Base-by-base conservation (phyloP, 2,113 vertebrate genomes). In the Panthera leo region DNA sequence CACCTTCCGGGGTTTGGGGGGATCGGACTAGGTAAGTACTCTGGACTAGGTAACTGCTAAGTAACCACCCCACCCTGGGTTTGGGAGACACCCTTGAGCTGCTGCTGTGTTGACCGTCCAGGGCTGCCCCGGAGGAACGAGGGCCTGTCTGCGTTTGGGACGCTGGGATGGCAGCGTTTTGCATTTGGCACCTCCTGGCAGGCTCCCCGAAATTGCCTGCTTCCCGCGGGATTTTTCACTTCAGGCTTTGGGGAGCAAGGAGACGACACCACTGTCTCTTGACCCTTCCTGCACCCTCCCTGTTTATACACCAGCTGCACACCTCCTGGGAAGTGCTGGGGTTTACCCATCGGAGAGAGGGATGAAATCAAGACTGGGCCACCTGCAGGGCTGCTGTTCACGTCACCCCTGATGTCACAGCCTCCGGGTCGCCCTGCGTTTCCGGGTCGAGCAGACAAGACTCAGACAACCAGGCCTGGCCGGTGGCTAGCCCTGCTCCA, bases 291-390 rank as follows among this genome's bases (percentile, higher is more conserved):
- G 0, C 15, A 70, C 68, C 36, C 5, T 68, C 86, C 23, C 7
- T 84, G n/a, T 93, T 96, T 79, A 68, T 61, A 65, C 18, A 67
- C 84, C 34, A 92, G 16, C 67, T 42, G 39, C 96, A 53, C 96
- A 39, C 70, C 48, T 58, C 91, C 67, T 63, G 91, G 70, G 55
- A 91, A 5, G 27, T 84, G 31, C 61, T 16, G 2, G 25, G 19
- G 31, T 61, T 45, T 91, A 31, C 23, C 76, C 53, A 73, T 88
- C 76, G 10, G 14, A 53, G 61, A 67, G 61, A 31, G 34, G 9
- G 53, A 51, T 93, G 93, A n/a, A 21, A 14, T 88, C 14, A 85
- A 45, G 61, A 29, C 80, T 92, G 31, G 29, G 55, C 55, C 31
- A 31, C 0, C 0, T 94, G 51, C 67, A 92, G 83, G 14, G 76